Evolutionary conservation across 2,797 vertebrate species (phyloP).

Genomic region (Melanotaenia trifasciata): DNA sequence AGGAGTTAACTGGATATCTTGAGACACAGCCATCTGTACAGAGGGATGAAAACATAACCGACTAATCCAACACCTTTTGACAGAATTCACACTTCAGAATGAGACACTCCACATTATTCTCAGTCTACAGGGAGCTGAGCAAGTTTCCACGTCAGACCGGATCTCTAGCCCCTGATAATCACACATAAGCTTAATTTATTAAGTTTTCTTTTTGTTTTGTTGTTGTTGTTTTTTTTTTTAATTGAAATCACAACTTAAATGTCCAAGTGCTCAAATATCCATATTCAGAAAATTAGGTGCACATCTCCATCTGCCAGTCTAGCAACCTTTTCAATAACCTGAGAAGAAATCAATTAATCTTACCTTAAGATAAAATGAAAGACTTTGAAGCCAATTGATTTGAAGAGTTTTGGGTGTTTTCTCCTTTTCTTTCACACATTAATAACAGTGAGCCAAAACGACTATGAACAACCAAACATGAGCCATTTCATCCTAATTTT

Average conservation of each 20-base stretch:
- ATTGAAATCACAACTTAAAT: background rate
- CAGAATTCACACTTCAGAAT: constrained; percentile 62
- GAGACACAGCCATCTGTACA: constrained; percentile 17
- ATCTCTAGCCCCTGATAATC: background rate
- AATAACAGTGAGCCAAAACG: background rate
- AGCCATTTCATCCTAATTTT: background rate
- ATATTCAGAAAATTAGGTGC: background rate
- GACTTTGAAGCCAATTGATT: background rate
- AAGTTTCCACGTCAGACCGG: constrained; percentile 1
- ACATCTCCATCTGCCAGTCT: background rate
- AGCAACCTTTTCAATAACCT: background rate
- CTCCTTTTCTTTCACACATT: background rate
- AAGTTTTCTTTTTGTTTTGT: background rate
- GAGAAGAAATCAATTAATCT: background rate
- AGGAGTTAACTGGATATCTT: constrained; percentile 16
- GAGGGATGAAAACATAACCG: constrained; percentile 4
- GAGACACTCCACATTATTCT: constrained; percentile 45
- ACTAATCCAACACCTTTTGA: constrained; percentile 61
- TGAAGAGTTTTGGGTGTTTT: no score
- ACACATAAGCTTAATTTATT: no score
- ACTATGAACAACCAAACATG: background rate
- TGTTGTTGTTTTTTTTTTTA: background rate
- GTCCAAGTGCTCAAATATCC: background rate
- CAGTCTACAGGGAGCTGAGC: constrained; percentile 41
- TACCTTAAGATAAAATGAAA: background rate